Percentiles rank a stretch among this genome's conserved stretches.
Conservation (phyloP, 2,113 vertebrate species). For the Poeciliopsis turrubarensis region DNA sequence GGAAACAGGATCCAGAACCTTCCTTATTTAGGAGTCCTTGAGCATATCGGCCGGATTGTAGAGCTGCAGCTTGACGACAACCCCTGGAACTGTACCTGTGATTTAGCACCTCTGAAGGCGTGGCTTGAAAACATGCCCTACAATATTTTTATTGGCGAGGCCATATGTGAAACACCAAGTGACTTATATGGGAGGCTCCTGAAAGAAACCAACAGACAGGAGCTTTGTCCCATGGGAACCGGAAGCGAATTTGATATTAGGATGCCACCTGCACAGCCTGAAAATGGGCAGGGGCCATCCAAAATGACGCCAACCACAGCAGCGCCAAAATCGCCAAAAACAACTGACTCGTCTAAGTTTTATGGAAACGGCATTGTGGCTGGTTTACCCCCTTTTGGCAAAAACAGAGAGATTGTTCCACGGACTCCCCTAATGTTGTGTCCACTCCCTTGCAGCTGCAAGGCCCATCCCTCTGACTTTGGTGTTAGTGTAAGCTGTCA, state of each 20-base stretch:
- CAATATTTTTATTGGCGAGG: constrained; percentile 97
- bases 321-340: constrained; percentile 89
- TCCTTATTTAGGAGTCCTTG: constrained; percentile 95
- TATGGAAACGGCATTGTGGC: constrained; percentile 96
- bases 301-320: constrained; percentile 85
- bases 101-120: constrained; percentile 94
- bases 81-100: constrained; percentile 99
- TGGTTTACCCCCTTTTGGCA: constrained; percentile 85
- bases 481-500: constrained; percentile 97
- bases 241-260: constrained; percentile 94
- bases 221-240: constrained; percentile 94
- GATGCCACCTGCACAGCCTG: constrained; percentile 87
- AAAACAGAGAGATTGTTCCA: constrained; percentile 91
- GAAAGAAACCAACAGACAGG: constrained; percentile 97
- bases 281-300: constrained; percentile 85
- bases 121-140: constrained; percentile 99
- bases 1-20: constrained; percentile 98
- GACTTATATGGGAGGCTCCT: constrained; percentile 94
- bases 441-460: constrained; percentile 91
- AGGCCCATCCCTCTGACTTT: constrained; percentile 94
- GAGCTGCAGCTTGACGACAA: constrained; percentile 97
- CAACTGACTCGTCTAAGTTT: constrained; percentile 93
- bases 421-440: constrained; percentile 90
- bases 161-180: constrained; percentile 95
- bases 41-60: constrained; percentile 95